phyloP scores from a whole-genome alignment of 2,797 vertebrate species.

The Peromyscus melanophrys region DNA sequence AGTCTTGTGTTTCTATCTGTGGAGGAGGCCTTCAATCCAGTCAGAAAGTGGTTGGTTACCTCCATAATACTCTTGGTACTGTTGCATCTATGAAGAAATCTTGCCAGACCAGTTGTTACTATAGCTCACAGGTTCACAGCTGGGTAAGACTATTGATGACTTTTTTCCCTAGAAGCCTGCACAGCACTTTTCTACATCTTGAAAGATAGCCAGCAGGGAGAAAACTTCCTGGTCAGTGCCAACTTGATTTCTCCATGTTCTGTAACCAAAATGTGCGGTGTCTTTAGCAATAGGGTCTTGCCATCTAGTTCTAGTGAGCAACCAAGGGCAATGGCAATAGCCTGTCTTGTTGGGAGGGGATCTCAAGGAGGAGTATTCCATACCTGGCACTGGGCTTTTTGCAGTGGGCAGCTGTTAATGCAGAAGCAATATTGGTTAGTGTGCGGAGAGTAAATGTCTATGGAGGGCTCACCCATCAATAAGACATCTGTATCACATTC shows the following conservation, averaged over 20 bases:
- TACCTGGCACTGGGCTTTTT: neutral
- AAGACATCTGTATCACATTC: neutral
- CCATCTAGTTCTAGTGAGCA: neutral
- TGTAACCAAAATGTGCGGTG: neutral
- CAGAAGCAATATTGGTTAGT: neutral
- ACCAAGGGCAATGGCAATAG: neutral
- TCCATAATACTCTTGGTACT: neutral
- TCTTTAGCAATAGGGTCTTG: neutral
- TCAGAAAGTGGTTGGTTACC: neutral
- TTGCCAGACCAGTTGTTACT: neutral
- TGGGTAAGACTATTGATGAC: too few relatives aligned
- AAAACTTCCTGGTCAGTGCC: neutral
- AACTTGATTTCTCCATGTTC: neutral
- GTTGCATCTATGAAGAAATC: neutral
- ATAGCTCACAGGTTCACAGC: neutral
- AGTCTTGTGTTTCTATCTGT: neutral
- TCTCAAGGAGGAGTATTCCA: neutral
- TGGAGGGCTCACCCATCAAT: neutral
- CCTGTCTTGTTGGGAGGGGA: neutral
- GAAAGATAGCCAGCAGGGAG: neutral
- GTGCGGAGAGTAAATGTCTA: neutral
- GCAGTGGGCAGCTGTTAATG: neutral
- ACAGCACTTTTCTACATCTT: neutral
- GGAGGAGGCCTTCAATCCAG: neutral
- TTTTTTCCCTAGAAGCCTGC: neutral